phyloP scores from a whole-genome alignment of 2,797 vertebrate genomes.

The Centropyge bicolor region DNA sequence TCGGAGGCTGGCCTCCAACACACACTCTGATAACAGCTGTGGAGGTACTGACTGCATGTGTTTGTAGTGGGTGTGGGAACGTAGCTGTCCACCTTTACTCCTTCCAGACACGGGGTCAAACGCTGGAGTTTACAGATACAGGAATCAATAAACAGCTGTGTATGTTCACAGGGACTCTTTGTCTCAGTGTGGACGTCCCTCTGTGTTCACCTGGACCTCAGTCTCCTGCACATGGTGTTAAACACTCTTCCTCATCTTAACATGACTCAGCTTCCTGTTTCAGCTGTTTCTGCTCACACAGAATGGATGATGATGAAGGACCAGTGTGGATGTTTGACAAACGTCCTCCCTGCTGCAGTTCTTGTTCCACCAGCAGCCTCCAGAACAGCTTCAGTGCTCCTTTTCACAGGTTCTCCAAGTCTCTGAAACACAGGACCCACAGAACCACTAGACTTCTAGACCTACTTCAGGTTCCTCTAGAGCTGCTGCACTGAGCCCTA shows the following conservation, averaged over 20 bases:
- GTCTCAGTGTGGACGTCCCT: background rate
- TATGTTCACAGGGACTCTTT: background rate
- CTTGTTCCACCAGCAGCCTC: background rate
- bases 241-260: too few relatives aligned
- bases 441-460: background rate
- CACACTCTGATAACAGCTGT: background rate
- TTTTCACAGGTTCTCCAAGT: background rate
- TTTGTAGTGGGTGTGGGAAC: background rate
- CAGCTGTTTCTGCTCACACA: background rate
- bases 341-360: too few relatives aligned
- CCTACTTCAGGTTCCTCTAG: too few relatives aligned
- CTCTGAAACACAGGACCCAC: background rate
- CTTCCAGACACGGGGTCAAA: background rate
- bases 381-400: background rate
- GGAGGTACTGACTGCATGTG: constrained; percentile 28
- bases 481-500: background rate
- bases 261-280: background rate
- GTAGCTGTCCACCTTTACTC: background rate
- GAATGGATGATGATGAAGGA: background rate
- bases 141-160: background rate
- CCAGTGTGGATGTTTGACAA: background rate
- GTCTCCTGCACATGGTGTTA: background rate
- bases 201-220: background rate
- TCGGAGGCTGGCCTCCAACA: constrained; percentile 68
- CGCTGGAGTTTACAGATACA: background rate